Conservation (phyloP, 2,888 invertebrate species). For the Tachina fera region DNA sequence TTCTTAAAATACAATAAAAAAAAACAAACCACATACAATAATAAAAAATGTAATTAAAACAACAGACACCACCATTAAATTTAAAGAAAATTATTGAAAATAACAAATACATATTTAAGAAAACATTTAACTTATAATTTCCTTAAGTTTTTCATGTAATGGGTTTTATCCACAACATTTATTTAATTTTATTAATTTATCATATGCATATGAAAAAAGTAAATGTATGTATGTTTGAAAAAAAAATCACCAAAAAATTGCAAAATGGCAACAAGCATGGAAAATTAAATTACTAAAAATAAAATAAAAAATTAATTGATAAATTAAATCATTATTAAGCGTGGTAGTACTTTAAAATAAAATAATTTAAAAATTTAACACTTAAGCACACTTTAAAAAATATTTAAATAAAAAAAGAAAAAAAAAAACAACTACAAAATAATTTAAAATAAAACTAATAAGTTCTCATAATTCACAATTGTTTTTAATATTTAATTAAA, state of each 20-base stretch:
- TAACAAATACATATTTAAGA: neutral
- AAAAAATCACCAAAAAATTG: neutral
- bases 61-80: conserved; percentile 73
- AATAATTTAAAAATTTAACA: conserved; percentile 49
- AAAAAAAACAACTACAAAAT: conserved; percentile 56
- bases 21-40: conserved; percentile 33
- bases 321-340: conserved; percentile 32
- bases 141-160: neutral
- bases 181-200: neutral
- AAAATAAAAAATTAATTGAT: conserved; percentile 12
- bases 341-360: conserved; percentile 57
- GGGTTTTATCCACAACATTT: neutral
- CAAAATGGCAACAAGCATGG: conserved; percentile 21
- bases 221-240: conserved; percentile 29
- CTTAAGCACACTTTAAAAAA: conserved; percentile 60
- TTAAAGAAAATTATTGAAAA: conserved; percentile 52
- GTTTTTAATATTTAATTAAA: conserved; percentile 21
- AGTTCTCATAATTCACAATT: conserved; percentile 48
- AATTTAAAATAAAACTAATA: conserved; percentile 66
- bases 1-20: conserved; percentile 30
- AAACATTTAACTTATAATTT: neutral
- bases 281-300: conserved; percentile 42
- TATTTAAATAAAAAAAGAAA: conserved; percentile 7
- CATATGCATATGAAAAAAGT: conserved; percentile 17
- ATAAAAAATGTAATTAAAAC: conserved; percentile 61